Base-by-base conservation (phyloP, 2,888 invertebrate genomes). In the Macroteleia sp. region DNA sequence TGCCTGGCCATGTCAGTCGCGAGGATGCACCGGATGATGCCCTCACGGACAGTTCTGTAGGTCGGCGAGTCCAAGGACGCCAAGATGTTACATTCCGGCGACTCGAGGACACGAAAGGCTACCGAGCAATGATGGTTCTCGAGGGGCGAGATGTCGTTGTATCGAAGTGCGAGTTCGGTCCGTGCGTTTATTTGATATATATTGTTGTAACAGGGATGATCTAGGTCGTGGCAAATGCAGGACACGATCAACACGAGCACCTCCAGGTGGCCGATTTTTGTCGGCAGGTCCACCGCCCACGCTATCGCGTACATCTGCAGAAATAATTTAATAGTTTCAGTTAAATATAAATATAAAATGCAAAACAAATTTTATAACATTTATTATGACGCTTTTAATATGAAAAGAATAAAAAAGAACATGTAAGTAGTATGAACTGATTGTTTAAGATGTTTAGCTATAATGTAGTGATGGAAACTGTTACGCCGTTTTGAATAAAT, bases 71-170 rank as follows among this genome's bases (percentile, higher is more conserved):
- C 93, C 85, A 96, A 93, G 85, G 95, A 94, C 82, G 94, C 93
- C 89, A 96, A 95, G 82, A 96, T 95, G 91, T 96, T 96, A 91
- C 95, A 95, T 87, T 96, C 95, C 62, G 95, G 95, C 87, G 95
- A 94, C 88, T 95, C 95, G 82, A 96, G 92, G 82, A 96, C 94
- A 77, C 96, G 94, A 91, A 96, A 96, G 44, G 96, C 95, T 83
- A 96, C 95, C 78, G 96, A 96, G 91, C 96, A 96, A 89, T 96
- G 96, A 91, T 96, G 96, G 91, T 96, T 96, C 91, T 96, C 96
- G 88, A 96, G 92, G 2, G 96, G 96, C 57, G 96, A 96, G 87
- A 96, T 96, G 92, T 96, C 96, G 91, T 96, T 96, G 92, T 96
- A 96, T 74, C 96, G 94, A 81, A 96, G 93, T 25, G 96, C 96